phyloP scores from a whole-genome alignment of 2,888 invertebrate species.

The Chalcis sispes region DNA sequence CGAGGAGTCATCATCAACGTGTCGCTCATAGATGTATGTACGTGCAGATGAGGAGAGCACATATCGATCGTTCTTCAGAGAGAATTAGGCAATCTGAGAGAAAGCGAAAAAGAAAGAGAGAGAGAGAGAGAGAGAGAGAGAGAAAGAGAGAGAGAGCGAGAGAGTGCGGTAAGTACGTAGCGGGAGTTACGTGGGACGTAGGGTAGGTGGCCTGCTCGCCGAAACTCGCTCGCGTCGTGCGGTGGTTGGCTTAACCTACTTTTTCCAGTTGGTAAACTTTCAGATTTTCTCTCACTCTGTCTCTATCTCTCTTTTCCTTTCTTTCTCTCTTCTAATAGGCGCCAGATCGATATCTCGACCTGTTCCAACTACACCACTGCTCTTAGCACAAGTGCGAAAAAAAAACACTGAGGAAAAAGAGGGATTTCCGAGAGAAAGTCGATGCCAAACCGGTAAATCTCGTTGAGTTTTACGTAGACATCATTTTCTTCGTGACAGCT shows the following conservation, averaged over 20 bases:
- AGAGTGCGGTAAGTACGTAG: too few species aligned
- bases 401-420: neutral
- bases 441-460: neutral
- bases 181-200: neutral
- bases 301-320: slow-evolving; percentile 7
- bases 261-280: slow-evolving; percentile 59
- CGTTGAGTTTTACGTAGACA: too few species aligned
- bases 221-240: slow-evolving; percentile 31
- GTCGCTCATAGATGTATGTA: too few species aligned
- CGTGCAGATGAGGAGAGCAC: too few species aligned
- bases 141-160: too few species aligned
- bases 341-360: slow-evolving; percentile 57
- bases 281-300: slow-evolving; percentile 21
- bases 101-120: too few species aligned
- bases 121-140: too few species aligned
- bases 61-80: too few species aligned
- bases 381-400: neutral
- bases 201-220: neutral
- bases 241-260: slow-evolving; percentile 59
- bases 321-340: slow-evolving; percentile 51
- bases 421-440: neutral
- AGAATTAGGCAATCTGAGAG: too few species aligned
- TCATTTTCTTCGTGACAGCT: too few species aligned
- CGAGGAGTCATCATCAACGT: too few species aligned
- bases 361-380: too few species aligned